Percentiles rank a stretch among this genome's conserved stretches.
Evolutionary conservation across 2,888 invertebrate genomes (phyloP).

Genomic region (Eulithis testata): DNA sequence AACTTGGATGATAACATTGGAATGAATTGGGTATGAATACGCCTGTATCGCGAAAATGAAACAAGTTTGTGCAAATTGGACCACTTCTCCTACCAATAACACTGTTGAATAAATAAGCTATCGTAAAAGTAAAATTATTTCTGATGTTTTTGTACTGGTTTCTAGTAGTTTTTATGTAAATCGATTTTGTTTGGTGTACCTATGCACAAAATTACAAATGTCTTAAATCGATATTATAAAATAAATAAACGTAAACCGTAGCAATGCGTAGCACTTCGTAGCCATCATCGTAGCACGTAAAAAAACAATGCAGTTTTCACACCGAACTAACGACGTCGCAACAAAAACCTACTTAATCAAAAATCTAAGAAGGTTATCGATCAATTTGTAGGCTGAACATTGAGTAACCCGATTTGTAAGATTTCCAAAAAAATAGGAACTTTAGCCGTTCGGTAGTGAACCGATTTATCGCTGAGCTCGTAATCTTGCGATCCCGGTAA

Average conservation of each 20-base stretch:
- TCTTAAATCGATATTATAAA: too few relatives aligned
- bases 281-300: not conserved
- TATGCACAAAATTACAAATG: too few relatives aligned
- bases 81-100: slow-evolving; percentile 13
- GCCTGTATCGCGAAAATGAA: slow-evolving; percentile 19
- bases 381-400: slow-evolving; percentile 24
- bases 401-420: slow-evolving; percentile 43
- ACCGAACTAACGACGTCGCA: not conserved
- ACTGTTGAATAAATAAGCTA: slow-evolving; percentile 10
- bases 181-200: slow-evolving; percentile 13
- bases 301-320: not conserved
- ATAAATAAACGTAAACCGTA: too few relatives aligned
- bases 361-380: slow-evolving; percentile 5
- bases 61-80: slow-evolving; percentile 26
- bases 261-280: too few relatives aligned
- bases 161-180: slow-evolving; percentile 8
- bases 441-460: slow-evolving; percentile 43
- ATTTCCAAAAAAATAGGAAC: slow-evolving; percentile 36
- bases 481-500: slow-evolving; percentile 49
- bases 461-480: slow-evolving; percentile 49
- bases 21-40: slow-evolving; percentile 29
- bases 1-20: slow-evolving; percentile 28
- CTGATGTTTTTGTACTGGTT: not conserved
- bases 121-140: slow-evolving; percentile 7
- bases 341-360: not conserved